These are phyloP conservation scores for Rhea pennata DNA, from an alignment of 2,113 vertebrate genomes.

Conservation along the genomic window DNA sequence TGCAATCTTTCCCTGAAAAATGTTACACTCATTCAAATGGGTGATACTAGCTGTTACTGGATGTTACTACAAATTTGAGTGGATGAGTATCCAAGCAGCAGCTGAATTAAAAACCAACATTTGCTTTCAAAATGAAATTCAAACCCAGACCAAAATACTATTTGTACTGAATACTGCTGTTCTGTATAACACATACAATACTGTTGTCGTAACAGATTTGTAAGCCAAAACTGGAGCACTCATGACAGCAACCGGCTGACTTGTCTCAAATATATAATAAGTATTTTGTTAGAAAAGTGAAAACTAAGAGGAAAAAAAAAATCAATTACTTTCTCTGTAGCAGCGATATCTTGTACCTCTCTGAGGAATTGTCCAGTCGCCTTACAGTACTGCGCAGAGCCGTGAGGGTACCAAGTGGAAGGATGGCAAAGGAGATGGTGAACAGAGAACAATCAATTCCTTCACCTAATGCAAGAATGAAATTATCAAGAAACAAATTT, in stretches of 20 bases:
- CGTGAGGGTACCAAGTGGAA: background rate
- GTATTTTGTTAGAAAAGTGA: background rate
- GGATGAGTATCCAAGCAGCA: background rate
- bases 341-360: background rate
- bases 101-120: background rate
- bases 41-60: background rate
- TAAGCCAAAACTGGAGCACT: background rate
- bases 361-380: background rate
- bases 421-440: background rate
- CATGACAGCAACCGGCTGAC: background rate
- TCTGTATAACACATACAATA: background rate
- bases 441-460: background rate
- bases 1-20: background rate
- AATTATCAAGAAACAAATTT: background rate
- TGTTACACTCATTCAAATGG: background rate
- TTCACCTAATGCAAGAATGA: background rate
- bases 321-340: background rate
- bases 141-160: background rate
- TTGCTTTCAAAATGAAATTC: slow-evolving; percentile 14
- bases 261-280: background rate
- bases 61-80: background rate
- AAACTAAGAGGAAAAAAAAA: background rate
- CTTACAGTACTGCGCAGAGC: background rate
- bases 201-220: background rate
- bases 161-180: background rate